These are phyloP conservation scores for Osmerus eperlanus DNA, from an alignment of 2,113 vertebrate species.

Conservation along the genomic window DNA sequence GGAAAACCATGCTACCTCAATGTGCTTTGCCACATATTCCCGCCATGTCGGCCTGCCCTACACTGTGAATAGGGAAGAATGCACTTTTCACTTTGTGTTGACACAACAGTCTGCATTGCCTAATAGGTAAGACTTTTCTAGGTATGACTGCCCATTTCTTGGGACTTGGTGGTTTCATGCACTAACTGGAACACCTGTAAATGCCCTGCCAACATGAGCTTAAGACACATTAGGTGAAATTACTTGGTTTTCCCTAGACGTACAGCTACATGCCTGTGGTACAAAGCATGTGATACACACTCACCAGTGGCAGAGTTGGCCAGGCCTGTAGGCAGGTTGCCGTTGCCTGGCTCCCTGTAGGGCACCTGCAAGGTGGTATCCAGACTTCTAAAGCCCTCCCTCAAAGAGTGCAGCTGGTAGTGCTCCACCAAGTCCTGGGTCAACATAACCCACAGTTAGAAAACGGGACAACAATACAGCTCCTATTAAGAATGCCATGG, in stretches of 20 bases:
- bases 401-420: constrained; percentile 89
- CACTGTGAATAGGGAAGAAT: constrained; percentile 20
- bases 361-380: constrained; percentile 89
- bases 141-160: no score
- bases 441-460: constrained; percentile 13
- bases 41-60: constrained; percentile 20
- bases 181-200: background rate
- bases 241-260: no score
- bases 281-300: constrained; percentile 41
- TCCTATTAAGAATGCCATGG: background rate
- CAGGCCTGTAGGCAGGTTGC: constrained; percentile 67
- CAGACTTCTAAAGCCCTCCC: constrained; percentile 91
- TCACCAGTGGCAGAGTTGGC: constrained; percentile 76
- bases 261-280: background rate
- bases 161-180: no score
- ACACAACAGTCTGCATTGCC: background rate
- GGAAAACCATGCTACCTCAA: constrained; percentile 25
- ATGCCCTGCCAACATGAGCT: constrained; percentile 18
- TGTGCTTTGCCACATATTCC: constrained; percentile 34
- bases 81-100: constrained; percentile 9
- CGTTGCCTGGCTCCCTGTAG: constrained; percentile 80
- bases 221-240: background rate
- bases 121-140: constrained; percentile 7
- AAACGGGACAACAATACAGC: background rate
- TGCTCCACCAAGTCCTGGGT: constrained; percentile 88